phyloP scores from a whole-genome alignment of 2,888 invertebrate genomes.

The Rhamnusium bicolor region DNA sequence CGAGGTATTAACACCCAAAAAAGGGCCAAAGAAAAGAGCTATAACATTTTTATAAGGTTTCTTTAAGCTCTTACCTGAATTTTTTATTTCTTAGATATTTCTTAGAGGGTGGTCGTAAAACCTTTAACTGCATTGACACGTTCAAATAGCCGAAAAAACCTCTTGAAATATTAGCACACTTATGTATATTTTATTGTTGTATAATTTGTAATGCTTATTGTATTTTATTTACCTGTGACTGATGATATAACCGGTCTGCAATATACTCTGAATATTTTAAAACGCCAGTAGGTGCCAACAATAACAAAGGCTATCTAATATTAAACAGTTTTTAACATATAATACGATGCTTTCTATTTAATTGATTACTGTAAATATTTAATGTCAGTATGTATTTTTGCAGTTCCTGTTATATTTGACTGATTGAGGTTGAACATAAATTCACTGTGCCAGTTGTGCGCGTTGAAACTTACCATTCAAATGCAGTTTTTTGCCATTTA shows the following conservation, averaged over 20 bases:
- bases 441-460: neutral
- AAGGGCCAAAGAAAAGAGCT: neutral
- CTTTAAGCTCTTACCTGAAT: constrained; percentile 19
- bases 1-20: neutral
- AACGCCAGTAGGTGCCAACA: neutral
- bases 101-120: constrained; percentile 20
- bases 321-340: neutral
- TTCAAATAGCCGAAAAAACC: neutral
- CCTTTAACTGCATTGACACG: constrained; percentile 6
- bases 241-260: neutral
- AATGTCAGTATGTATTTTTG: neutral
- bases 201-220: constrained; percentile 7
- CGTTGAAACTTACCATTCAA: neutral
- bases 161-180: constrained; percentile 7
- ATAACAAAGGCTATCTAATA: neutral
- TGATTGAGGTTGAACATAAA: neutral
- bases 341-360: neutral
- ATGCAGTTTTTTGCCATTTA: neutral
- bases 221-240: constrained; percentile 8
- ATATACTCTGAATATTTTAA: neutral
- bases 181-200: constrained; percentile 19
- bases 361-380: neutral
- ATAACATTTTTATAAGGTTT: neutral
- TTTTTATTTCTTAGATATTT: constrained; percentile 19
- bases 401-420: neutral